Conservation (phyloP, 2,113 vertebrate genomes). For the Lepus americanus region DNA sequence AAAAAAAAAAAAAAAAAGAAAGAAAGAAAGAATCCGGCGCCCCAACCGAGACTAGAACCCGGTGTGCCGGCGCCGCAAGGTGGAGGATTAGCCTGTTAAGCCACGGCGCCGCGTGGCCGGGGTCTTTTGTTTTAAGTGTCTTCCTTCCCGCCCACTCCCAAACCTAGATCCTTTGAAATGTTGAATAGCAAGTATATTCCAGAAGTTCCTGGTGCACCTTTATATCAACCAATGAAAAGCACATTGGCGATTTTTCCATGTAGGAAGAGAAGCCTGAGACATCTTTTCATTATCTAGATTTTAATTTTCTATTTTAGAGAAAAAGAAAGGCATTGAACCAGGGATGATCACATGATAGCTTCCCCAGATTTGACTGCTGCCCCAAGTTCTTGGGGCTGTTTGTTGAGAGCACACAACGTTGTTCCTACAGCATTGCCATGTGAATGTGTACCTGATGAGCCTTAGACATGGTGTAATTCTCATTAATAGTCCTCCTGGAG, state of each 20-base stretch:
- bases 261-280: background rate
- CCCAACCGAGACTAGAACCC: no score
- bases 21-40: no score
- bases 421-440: background rate
- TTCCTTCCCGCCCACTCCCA: background rate
- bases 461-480: background rate
- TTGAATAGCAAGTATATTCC: background rate
- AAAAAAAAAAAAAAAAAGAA: no score
- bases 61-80: no score
- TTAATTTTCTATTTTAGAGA: background rate
- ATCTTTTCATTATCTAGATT: background rate
- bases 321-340: background rate
- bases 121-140: background rate
- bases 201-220: background rate
- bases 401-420: background rate
- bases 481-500: background rate
- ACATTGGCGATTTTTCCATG: background rate
- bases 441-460: background rate
- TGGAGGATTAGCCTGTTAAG: no score
- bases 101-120: no score
- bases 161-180: constrained; percentile 8
- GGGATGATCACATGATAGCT: background rate
- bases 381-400: background rate
- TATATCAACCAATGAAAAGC: background rate
- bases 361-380: background rate